These are phyloP conservation scores for Bombus cullumanus DNA, from an alignment of 1,140 invertebrate species.

Conservation along the genomic window DNA sequence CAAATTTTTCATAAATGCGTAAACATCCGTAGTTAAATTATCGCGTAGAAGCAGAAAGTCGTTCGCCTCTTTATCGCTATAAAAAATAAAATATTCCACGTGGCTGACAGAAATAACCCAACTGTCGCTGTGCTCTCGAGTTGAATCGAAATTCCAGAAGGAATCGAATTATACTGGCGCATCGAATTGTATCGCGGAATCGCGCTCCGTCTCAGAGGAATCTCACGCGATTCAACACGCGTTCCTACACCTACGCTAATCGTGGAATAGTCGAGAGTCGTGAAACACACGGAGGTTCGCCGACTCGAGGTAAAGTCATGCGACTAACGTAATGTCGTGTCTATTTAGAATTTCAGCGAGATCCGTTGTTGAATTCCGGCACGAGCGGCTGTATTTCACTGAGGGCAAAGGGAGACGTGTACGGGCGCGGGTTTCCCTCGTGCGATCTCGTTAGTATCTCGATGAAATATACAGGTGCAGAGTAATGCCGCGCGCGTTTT, in stretches of 20 bases:
- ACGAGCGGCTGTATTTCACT: conserved; percentile 42
- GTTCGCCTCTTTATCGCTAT: too few relatives aligned
- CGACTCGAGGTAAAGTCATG: conserved; percentile 35
- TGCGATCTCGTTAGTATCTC: conserved; percentile 54
- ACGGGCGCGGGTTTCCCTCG: conserved; percentile 23
- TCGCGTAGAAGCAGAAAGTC: too few relatives aligned
- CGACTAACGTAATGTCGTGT: conserved; percentile 32
- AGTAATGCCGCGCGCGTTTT: conserved; percentile 24
- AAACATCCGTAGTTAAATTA: too few relatives aligned
- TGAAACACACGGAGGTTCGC: conserved; percentile 1
- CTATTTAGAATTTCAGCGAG: conserved; percentile 52
- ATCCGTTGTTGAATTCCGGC: conserved; percentile 49
- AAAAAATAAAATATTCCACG: neutral
- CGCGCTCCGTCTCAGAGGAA: neutral
- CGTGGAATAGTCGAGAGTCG: neutral
- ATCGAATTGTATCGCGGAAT: neutral
- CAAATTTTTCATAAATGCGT: too few relatives aligned
- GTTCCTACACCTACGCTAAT: neutral
- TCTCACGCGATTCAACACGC: too few relatives aligned
- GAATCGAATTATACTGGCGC: neutral
- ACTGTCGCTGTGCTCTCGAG: neutral
- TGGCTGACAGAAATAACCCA: neutral
- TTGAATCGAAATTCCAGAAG: neutral
- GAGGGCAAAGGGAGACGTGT: neutral
- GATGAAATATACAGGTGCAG: conserved; percentile 53